Percentiles rank a stretch among this genome's conserved stretches.
phyloP scores from a whole-genome alignment of 2,797 vertebrate species.

The Xiphophorus birchmanni region DNA sequence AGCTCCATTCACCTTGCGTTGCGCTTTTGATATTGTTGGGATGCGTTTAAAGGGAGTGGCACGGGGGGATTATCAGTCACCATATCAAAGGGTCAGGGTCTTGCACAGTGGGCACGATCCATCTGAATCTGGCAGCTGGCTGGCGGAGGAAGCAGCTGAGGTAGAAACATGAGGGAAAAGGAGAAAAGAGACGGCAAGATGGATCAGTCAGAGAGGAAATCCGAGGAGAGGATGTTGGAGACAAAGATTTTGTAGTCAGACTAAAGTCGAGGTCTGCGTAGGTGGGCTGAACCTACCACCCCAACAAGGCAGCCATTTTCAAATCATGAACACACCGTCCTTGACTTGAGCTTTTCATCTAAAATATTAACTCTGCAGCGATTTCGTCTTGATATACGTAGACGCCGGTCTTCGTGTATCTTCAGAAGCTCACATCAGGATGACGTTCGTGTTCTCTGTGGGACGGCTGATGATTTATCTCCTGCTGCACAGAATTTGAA shows the following conservation, averaged over 20 bases:
- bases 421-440: not conserved
- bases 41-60: conserved; percentile 50
- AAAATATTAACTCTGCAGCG: not conserved
- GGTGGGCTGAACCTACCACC: conserved; percentile 50
- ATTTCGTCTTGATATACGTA: not conserved
- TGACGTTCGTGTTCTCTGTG: not conserved
- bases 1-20: conserved; percentile 60
- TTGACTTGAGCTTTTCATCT: conserved; percentile 31
- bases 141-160: conserved; percentile 49
- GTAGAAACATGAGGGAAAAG: conserved; percentile 39
- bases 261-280: conserved; percentile 48
- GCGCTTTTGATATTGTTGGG: conserved; percentile 39
- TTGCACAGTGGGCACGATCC: conserved; percentile 70
- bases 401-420: not conserved
- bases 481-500: not conserved
- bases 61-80: conserved; percentile 78
- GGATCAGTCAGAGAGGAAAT: conserved; percentile 47
- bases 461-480: not conserved
- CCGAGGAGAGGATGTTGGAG: conserved; percentile 65
- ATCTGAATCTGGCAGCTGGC: conserved; percentile 78
- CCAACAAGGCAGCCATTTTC: conserved; percentile 36
- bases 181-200: conserved; percentile 22
- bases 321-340: conserved; percentile 29
- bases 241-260: conserved; percentile 35
- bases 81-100: conserved; percentile 74